phyloP scores from a whole-genome alignment of 2,888 invertebrate genomes.

The Eumacrocentrus americanus region DNA sequence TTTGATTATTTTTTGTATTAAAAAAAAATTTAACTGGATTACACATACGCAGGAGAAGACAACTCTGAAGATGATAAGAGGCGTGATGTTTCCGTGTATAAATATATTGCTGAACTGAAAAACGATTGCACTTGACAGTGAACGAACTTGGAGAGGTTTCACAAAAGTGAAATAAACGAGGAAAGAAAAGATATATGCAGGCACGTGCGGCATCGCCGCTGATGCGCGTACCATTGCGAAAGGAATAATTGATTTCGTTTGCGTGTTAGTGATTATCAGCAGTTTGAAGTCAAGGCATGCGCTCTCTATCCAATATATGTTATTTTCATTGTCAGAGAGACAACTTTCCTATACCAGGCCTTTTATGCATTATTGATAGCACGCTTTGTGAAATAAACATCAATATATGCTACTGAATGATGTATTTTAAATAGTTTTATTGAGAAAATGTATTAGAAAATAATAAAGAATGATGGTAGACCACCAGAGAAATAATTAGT shows the following conservation, averaged over 20 bases:
- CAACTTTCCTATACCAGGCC: not conserved
- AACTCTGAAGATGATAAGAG: too few species aligned
- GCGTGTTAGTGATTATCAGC: constrained; percentile 40
- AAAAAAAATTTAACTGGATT: too few species aligned
- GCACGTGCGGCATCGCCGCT: too few species aligned
- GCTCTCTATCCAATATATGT: constrained; percentile 15
- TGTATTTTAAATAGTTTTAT: too few species aligned
- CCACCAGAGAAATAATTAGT: too few species aligned
- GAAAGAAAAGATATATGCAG: not conserved
- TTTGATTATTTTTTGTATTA: too few species aligned
- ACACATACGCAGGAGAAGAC: too few species aligned
- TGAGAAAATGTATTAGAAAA: not conserved
- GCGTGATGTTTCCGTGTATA: too few species aligned
- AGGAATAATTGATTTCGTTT: constrained; percentile 5
- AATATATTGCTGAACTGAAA: too few species aligned
- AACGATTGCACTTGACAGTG: not conserved
- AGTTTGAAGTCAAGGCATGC: constrained; percentile 47
- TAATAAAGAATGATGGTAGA: not conserved
- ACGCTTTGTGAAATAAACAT: too few species aligned
- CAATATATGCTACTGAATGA: too few species aligned
- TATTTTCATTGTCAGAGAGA: not conserved
- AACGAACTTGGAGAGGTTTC: not conserved
- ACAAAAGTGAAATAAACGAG: not conserved
- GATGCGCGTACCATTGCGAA: too few species aligned
- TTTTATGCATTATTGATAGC: not conserved